phyloP scores from a whole-genome alignment of 2,797 vertebrate species.

The Xyrichtys novacula region DNA sequence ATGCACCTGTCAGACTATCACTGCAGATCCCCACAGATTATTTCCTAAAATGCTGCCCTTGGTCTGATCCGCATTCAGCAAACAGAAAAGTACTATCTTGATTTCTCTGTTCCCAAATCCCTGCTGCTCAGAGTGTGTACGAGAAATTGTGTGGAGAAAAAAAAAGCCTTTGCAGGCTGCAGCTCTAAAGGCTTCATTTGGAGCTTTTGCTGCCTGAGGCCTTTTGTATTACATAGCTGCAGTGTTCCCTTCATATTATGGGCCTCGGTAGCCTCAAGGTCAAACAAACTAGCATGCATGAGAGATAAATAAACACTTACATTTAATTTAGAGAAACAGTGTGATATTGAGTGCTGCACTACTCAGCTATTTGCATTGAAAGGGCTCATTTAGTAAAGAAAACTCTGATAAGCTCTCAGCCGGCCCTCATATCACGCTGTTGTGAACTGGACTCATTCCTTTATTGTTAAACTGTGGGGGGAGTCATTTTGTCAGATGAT shows the following conservation, averaged over 20 bases:
- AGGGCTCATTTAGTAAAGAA: slow-evolving; percentile 55
- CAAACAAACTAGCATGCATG: slow-evolving; percentile 36
- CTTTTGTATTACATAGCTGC: slow-evolving; percentile 32
- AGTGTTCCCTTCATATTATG: slow-evolving; percentile 22
- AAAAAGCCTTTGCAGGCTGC: slow-evolving; percentile 15
- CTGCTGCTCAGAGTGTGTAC: slow-evolving; percentile 29
- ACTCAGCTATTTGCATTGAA: slow-evolving; percentile 28
- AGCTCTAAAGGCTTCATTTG: slow-evolving; percentile 35
- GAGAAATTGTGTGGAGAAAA: slow-evolving; percentile 22
- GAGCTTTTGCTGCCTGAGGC: slow-evolving; percentile 41
- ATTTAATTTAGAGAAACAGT: slow-evolving; percentile 41
- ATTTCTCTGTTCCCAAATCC: slow-evolving; percentile 40
- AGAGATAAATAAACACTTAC: slow-evolving; percentile 57
- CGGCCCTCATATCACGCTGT: slow-evolving; percentile 31
- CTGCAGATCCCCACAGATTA: slow-evolving; percentile 31
- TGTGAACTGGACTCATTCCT: slow-evolving; percentile 37
- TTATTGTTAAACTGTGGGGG: background rate
- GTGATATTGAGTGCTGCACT: slow-evolving; percentile 33
- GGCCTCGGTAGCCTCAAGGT: slow-evolving; percentile 45
- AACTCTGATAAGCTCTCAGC: slow-evolving; percentile 49
- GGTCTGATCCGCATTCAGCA: slow-evolving; percentile 14
- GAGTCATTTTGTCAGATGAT: background rate
- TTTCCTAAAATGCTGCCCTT: slow-evolving; percentile 24
- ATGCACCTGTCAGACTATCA: slow-evolving; percentile 31
- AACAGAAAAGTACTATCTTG: slow-evolving; percentile 27